phyloP scores from a whole-genome alignment of 2,113 vertebrate genomes.

The Nesoenas mayeri region DNA sequence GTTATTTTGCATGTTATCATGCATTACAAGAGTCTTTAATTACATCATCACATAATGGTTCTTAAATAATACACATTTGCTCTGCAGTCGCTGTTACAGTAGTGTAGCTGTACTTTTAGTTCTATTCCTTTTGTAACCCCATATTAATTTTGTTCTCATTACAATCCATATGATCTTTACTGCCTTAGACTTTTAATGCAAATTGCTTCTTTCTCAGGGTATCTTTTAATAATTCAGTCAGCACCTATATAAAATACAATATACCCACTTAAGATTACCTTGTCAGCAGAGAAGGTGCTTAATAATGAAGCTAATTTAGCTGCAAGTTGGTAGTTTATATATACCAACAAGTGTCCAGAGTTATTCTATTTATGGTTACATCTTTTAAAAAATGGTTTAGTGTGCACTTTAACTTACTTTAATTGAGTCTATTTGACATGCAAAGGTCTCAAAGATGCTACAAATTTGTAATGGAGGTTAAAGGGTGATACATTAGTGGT shows the following conservation, averaged over 20 bases:
- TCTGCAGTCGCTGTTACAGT: background rate
- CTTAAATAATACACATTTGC: slow-evolving; percentile 4
- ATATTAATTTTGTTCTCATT: slow-evolving; percentile 29
- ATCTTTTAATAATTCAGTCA: slow-evolving; percentile 30
- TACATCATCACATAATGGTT: background rate
- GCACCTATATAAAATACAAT: background rate
- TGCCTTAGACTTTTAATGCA: slow-evolving; percentile 21
- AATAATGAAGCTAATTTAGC: background rate
- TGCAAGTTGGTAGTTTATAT: background rate
- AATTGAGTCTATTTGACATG: background rate
- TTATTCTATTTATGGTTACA: background rate
- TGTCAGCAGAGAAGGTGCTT: slow-evolving; percentile 5
- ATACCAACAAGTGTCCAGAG: background rate
- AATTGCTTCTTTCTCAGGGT: slow-evolving; percentile 25
- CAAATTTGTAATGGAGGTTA: background rate
- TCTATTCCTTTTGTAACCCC: background rate
- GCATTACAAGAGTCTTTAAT: background rate
- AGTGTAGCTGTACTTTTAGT: background rate
- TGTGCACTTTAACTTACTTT: background rate
- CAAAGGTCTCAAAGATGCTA: background rate
- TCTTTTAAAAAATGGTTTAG: background rate
- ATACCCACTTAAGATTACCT: background rate
- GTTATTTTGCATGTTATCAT: background rate
- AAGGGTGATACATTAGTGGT: background rate
- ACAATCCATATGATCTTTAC: background rate